Evolutionary conservation across 2,888 invertebrate species (phyloP).

Genomic region (Drosophila trichaetosa): DNA sequence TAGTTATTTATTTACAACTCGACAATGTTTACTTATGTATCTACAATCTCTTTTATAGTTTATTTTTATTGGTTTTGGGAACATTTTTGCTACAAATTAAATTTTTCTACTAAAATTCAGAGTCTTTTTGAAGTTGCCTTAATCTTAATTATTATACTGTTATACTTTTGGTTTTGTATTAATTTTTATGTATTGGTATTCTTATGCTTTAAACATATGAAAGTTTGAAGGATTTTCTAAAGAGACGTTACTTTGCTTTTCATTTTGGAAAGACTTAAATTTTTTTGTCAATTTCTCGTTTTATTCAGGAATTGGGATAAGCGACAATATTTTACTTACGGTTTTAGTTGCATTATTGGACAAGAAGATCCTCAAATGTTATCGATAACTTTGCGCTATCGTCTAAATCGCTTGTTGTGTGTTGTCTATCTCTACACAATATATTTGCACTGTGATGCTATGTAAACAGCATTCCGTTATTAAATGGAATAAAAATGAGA

Average conservation of each 20-base stretch:
- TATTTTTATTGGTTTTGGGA: slow-evolving; percentile 40
- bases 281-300: background rate
- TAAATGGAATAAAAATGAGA: background rate
- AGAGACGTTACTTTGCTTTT: slow-evolving; percentile 2
- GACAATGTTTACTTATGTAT: slow-evolving; percentile 13
- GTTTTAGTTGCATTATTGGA: background rate
- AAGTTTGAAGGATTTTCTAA: slow-evolving; percentile 9
- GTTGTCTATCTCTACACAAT: background rate
- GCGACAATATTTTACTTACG: background rate
- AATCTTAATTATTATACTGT: slow-evolving; percentile 34
- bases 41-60: slow-evolving; percentile 6
- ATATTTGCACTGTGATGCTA: background rate
- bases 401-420: background rate
- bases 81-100: slow-evolving; percentile 74
- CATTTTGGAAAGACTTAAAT: background rate
- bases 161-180: slow-evolving; percentile 6
- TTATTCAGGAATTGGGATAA: background rate
- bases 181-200: slow-evolving; percentile 6
- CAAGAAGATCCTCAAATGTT: background rate
- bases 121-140: slow-evolving; percentile 79
- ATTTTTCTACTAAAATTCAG: slow-evolving; percentile 70
- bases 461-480: background rate
- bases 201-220: slow-evolving; percentile 12
- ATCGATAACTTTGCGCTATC: background rate
- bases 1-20: slow-evolving; percentile 45